phyloP scores from a whole-genome alignment of 1,140 invertebrate genomes.

The Heliconius hermathena region DNA sequence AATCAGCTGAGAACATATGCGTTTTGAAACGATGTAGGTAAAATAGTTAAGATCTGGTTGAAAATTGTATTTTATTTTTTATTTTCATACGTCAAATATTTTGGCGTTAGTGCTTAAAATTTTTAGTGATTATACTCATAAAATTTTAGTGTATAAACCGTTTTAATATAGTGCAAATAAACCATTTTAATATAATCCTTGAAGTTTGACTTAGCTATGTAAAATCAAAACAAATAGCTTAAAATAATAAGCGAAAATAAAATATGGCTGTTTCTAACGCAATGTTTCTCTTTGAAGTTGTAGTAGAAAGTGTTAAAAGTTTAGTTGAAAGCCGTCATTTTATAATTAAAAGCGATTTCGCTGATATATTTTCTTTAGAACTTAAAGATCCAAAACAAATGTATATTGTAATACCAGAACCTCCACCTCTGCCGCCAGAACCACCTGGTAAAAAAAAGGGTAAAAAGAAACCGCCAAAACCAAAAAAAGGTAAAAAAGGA shows the following conservation, averaged over 20 bases:
- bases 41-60: not conserved
- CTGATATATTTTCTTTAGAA: slow-evolving; percentile 73
- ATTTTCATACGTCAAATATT: not conserved
- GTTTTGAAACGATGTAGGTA: not conserved
- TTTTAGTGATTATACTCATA: not conserved
- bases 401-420: slow-evolving; percentile 75
- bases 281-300: slow-evolving; percentile 76
- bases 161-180: too few relatives aligned
- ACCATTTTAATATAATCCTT: not conserved
- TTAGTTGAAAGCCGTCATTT: slow-evolving; percentile 61
- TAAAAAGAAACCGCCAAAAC: slow-evolving; percentile 59
- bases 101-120: not conserved
- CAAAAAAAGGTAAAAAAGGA: slow-evolving; percentile 69
- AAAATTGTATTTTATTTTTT: not conserved
- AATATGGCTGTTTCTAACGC: slow-evolving; percentile 64
- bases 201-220: slow-evolving; percentile 20
- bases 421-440: slow-evolving; percentile 69
- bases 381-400: slow-evolving; percentile 75
- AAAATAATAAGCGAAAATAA: slow-evolving; percentile 43
- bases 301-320: slow-evolving; percentile 68
- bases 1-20: slow-evolving; percentile 29
- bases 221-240: slow-evolving; percentile 20
- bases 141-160: slow-evolving; percentile 8
- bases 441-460: slow-evolving; percentile 68
- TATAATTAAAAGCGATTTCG: slow-evolving; percentile 71